These are phyloP conservation scores for Cydia strobilella DNA, from an alignment of 1,140 invertebrate genomes.

Conservation along the genomic window DNA sequence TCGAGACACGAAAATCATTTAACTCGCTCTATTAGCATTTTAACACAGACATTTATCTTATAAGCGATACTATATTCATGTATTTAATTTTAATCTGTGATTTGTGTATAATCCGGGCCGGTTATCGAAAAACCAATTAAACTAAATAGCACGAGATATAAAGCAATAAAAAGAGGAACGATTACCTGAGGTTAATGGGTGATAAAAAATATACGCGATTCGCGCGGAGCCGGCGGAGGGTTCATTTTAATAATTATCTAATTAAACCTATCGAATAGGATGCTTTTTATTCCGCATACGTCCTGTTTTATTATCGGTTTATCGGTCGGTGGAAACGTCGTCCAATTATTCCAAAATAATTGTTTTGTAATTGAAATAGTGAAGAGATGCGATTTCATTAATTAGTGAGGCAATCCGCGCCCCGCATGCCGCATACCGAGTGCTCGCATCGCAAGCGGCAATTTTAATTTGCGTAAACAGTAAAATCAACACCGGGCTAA, in stretches of 20 bases:
- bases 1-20: slow-evolving; percentile 31
- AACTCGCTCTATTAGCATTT: slow-evolving; percentile 30
- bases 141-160: slow-evolving; percentile 50
- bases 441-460: not conserved
- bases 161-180: slow-evolving; percentile 50
- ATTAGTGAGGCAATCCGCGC: slow-evolving; percentile 4
- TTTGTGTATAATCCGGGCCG: slow-evolving; percentile 45
- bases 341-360: slow-evolving; percentile 19
- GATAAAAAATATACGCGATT: slow-evolving; percentile 41
- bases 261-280: slow-evolving; percentile 16
- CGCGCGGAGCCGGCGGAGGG: not conserved
- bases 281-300: slow-evolving; percentile 2
- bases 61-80: slow-evolving; percentile 27
- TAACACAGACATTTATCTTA: slow-evolving; percentile 32
- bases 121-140: slow-evolving; percentile 48
- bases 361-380: slow-evolving; percentile 28
- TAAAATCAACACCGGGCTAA: slow-evolving; percentile 38
- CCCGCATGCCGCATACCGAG: slow-evolving; percentile 10
- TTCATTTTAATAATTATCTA: slow-evolving; percentile 30
- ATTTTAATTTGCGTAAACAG: slow-evolving; percentile 26
- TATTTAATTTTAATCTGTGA: slow-evolving; percentile 28
- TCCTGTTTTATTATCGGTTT: slow-evolving; percentile 2
- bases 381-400: slow-evolving; percentile 13
- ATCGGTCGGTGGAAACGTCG: slow-evolving; percentile 1
- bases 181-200: slow-evolving; percentile 51